Conservation (phyloP, 2,797 vertebrate species). For the Hippopotamyrus pictus region DNA sequence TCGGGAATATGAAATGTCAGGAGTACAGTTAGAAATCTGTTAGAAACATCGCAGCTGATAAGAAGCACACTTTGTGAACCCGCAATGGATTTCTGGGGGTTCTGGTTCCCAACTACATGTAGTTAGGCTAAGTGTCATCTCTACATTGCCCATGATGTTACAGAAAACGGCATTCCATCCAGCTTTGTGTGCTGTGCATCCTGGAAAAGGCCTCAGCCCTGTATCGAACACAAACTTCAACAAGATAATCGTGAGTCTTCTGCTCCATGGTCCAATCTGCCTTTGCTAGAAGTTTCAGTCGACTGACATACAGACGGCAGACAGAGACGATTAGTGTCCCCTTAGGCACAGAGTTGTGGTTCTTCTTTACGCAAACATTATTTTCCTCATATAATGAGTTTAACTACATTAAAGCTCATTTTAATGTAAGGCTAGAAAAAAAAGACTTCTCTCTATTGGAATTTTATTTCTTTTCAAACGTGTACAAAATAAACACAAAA, state of each 20-base stretch:
- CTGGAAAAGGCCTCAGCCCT: background rate
- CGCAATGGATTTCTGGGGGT: background rate
- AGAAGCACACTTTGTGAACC: background rate
- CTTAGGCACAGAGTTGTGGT: background rate
- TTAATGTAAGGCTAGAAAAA: background rate
- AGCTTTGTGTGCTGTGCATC: background rate
- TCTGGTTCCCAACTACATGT: background rate
- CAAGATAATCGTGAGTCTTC: background rate
- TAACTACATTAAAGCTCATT: background rate
- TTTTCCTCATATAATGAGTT: background rate
- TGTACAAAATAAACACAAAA: background rate
- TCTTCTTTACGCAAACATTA: background rate
- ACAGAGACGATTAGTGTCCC: background rate
- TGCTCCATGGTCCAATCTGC: background rate
- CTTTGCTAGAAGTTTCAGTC: background rate
- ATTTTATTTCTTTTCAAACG: constrained; percentile 15
- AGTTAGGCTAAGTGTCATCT: background rate
- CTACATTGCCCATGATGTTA: background rate
- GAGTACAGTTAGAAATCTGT: background rate
- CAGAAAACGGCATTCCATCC: background rate
- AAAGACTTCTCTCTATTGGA: background rate
- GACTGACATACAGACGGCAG: background rate
- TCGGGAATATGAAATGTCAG: background rate
- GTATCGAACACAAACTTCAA: background rate
- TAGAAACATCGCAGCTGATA: background rate